Percentiles rank a stretch among this genome's conserved stretches.
Evolutionary conservation across 2,797 vertebrate genomes (phyloP).

Genomic region (Lycodopsis pacificus): DNA sequence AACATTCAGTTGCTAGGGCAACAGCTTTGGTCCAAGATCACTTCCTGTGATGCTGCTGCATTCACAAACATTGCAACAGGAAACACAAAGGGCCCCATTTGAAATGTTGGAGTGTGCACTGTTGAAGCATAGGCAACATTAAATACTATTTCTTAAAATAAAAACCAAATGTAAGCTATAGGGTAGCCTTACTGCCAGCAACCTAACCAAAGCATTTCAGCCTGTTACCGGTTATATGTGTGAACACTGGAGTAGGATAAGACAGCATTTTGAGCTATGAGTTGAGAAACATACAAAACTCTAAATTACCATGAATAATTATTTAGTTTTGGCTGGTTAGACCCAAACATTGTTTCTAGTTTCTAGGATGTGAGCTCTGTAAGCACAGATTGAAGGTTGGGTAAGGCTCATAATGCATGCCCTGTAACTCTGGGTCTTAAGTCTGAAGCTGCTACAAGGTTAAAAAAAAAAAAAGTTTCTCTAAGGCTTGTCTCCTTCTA

Average conservation of each 20-base stretch:
- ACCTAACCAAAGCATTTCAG: neutral
- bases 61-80: neutral
- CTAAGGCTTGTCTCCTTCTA: constrained; percentile 33
- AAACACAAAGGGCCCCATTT: neutral
- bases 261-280: neutral
- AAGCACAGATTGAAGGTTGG: constrained; percentile 7
- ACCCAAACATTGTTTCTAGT: neutral
- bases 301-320: too few relatives aligned
- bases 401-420: neutral
- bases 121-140: neutral
- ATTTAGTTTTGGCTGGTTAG: neutral
- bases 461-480: constrained; percentile 34
- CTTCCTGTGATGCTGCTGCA: neutral
- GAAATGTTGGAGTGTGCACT: neutral
- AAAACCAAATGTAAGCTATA: neutral
- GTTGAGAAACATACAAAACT: too few relatives aligned
- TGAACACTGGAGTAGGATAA: neutral
- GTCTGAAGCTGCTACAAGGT: constrained; percentile 25
- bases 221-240: neutral
- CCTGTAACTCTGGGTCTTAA: constrained; percentile 1
- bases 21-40: neutral
- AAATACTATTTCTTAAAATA: neutral
- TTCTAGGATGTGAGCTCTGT: neutral
- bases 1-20: neutral
- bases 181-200: neutral